Base-by-base conservation (phyloP, 2,797 vertebrate genomes). In the Hippocampus kuda region DNA sequence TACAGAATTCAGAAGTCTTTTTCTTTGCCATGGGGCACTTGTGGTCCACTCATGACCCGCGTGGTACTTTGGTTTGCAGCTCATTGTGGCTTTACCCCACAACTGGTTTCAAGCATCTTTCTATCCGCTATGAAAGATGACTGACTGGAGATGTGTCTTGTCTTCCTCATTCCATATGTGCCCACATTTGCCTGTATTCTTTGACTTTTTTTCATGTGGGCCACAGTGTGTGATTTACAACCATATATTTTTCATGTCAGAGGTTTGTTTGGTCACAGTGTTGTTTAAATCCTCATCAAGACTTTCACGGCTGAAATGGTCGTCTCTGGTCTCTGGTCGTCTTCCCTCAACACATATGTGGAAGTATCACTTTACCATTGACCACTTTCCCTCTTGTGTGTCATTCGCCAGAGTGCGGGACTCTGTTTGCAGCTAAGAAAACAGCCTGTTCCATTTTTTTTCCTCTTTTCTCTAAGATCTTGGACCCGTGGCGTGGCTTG, bases 261-360 rank as follows among this genome's bases (percentile, higher is more conserved):
- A 67, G 78, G 59, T 69, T 67, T 88, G 81, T 91, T 91, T 89
- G 72, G 85, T 89, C 87, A 91, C 88, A 86, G 78, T 87, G 85
- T 88, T 87, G 84, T 88, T 92, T 90, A 91, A 90, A 86, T 71
- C 77, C 80, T 86, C 87, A 87, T 89, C 84, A 89, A 76, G 77
- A 84, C 73, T 81, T 82, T 62, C 72, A 77, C 75, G 76, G 75
- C 67, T 72, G 77, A 85, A 89, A 89, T 85, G 79, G 78, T 84
- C 83, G 82, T 86, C 81, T 85, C 81, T 85, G 80, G 76, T 74
- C 75, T 85, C 81, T 85, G 80, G 76, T 74, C 75, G 71, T 78
- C 74, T 78, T 82, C 81, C 78, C 80, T 78, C 60, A 69, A 76
- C 84, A 82, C 85, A 85, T 83, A 81, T 86, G 80, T 90, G 89